These are phyloP conservation scores for Corythoichthys intestinalis DNA, from an alignment of 2,113 vertebrate species.

Conservation along the genomic window DNA sequence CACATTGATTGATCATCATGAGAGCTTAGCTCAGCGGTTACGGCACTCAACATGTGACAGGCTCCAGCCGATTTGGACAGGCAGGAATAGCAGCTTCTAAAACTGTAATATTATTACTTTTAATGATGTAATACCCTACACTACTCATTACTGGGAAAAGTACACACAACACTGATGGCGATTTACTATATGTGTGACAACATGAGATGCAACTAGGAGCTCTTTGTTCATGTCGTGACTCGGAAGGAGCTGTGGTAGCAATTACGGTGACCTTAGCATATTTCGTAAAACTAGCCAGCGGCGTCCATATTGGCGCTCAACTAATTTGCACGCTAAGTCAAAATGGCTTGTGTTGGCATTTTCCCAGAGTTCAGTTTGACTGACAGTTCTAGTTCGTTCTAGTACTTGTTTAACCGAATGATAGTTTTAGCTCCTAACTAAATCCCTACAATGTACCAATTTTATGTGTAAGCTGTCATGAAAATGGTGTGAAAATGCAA, in stretches of 20 bases:
- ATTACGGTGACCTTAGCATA: constrained; percentile 64
- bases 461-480: constrained; percentile 24
- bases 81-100: too few relatives aligned
- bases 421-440: background rate
- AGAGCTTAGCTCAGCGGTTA: too few relatives aligned
- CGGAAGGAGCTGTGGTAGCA: constrained; percentile 12
- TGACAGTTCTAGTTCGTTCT: constrained; percentile 32
- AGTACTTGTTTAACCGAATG: background rate
- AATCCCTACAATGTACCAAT: background rate
- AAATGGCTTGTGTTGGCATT: constrained; percentile 24
- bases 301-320: constrained; percentile 36
- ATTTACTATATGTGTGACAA: background rate
- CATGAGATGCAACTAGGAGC: background rate
- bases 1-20: too few relatives aligned
- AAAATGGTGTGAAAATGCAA: constrained; percentile 40
- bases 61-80: too few relatives aligned
- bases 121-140: too few relatives aligned
- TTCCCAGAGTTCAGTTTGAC: constrained; percentile 16
- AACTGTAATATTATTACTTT: too few relatives aligned
- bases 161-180: too few relatives aligned
- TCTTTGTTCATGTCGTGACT: background rate
- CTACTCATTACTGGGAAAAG: too few relatives aligned
- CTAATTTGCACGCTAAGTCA: constrained; percentile 18
- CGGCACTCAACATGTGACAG: too few relatives aligned
- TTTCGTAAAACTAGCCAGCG: constrained; percentile 55